Base-by-base conservation (phyloP, 2,888 invertebrate genomes). In the Lepidocyrtinus sp. region DNA sequence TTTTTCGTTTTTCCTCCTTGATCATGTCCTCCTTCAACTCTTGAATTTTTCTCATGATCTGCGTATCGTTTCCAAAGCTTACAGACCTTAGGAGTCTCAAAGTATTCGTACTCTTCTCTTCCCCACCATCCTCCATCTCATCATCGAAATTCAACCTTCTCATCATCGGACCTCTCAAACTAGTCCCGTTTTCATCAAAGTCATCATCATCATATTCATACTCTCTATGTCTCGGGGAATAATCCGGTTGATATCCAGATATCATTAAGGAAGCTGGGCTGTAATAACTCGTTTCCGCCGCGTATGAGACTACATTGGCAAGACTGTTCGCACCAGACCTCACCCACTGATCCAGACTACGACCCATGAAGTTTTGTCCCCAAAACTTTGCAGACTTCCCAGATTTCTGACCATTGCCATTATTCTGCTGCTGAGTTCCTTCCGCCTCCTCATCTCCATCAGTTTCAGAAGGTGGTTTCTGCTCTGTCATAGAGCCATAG, bases 41-140 rank as follows among this genome's bases (percentile, higher is more conserved):
- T 55, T 87, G 87, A 5, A 87, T 80, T 63, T 87, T 87, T 19
- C 84, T 83, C 85, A 88, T 86, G n/a, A 95, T 93, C 87, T 94
- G 93, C 3, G 93, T 93, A 88, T 95, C 95, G n/a, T 93, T 93
- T 0, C 93, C 95, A 88, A 93, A 94, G 87, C 94, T 94, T 87
- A 94, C 93, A 0, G 93, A 93, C 82, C 89, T 88, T 15, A 87
- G 74, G 21, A 87, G 74, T 21, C 86, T 50, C 62, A 85, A 67
- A 0, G 85, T 84, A 50, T 80, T 82, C 26, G 76, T 77, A 70
- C 83, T 82, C 12, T 76, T 77, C n/a, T 68, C 74, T 22, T 59
- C 69, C 36, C 5, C 59, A 21, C 71, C 70, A 24, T 81, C 83
- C 9, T 84, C 84, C 22, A 59, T 62, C 25, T 75, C 80, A 26